phyloP scores from a whole-genome alignment of 1,140 invertebrate species.

The Belonocnema kinseyi region DNA sequence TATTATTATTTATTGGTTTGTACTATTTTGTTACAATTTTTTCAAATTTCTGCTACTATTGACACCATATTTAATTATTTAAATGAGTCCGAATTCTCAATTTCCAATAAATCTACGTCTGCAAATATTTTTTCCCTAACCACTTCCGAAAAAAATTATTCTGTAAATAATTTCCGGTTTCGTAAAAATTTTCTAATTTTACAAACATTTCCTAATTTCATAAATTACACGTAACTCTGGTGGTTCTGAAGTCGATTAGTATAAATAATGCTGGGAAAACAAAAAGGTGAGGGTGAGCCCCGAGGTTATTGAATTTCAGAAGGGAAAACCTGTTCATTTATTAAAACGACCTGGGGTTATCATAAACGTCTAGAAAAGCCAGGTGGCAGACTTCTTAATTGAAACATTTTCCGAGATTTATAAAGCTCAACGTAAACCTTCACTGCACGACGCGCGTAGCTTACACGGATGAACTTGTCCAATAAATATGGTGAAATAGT shows the following conservation, averaged over 20 bases:
- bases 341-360: constrained; percentile 35
- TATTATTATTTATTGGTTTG: no score
- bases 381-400: constrained; percentile 40
- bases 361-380: neutral
- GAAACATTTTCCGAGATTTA: constrained; percentile 48
- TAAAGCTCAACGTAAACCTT: constrained; percentile 25
- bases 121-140: no score
- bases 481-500: constrained; percentile 46
- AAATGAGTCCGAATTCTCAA: no score
- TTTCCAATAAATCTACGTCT: no score
- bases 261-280: neutral
- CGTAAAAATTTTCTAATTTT: no score
- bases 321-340: constrained; percentile 41
- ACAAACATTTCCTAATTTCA: no score
- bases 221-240: neutral
- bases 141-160: no score
- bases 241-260: neutral
- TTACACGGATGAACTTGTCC: constrained; percentile 49
- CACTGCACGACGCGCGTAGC: constrained; percentile 38
- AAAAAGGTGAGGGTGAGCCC: no score
- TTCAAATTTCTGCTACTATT: no score
- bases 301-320: constrained; percentile 31
- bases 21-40: no score
- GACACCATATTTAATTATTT: no score
- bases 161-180: no score